phyloP scores from a whole-genome alignment of 2,888 invertebrate species.

The Acanthosepion pharaonis region DNA sequence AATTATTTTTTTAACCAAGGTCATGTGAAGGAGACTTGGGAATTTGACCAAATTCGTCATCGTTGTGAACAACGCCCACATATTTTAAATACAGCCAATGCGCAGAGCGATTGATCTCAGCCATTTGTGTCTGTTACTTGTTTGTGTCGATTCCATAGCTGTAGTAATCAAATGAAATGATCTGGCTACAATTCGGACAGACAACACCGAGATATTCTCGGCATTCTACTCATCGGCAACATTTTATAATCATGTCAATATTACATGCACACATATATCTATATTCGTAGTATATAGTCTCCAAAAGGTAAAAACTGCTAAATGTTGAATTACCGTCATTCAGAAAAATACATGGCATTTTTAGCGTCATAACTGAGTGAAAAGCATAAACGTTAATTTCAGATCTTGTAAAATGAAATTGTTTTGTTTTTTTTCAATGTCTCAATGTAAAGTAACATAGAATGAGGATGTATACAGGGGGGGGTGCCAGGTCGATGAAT shows the following conservation, averaged over 20 bases:
- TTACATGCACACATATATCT: background rate
- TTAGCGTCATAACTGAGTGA: background rate
- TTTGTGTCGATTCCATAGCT: background rate
- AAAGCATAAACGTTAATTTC: too few relatives aligned
- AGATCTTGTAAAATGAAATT: too few relatives aligned
- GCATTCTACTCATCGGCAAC: background rate
- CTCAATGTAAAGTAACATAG: too few relatives aligned
- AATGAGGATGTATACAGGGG: too few relatives aligned
- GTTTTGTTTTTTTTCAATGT: too few relatives aligned
- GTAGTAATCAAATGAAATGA: background rate
- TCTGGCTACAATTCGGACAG: background rate
- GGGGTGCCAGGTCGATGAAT: too few relatives aligned
- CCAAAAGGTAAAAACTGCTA: too few relatives aligned
- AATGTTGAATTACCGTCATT: background rate
- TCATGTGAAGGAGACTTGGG: background rate
- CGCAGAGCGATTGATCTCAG: background rate
- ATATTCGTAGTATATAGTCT: too few relatives aligned
- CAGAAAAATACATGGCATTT: background rate
- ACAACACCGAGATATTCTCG: background rate
- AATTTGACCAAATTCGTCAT: background rate
- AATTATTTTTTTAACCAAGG: background rate
- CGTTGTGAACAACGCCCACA: background rate
- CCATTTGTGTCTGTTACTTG: background rate
- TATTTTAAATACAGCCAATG: background rate
- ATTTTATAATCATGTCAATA: background rate